Conservation (phyloP, 2,797 vertebrate genomes). For the Gephyroberyx darwinii region DNA sequence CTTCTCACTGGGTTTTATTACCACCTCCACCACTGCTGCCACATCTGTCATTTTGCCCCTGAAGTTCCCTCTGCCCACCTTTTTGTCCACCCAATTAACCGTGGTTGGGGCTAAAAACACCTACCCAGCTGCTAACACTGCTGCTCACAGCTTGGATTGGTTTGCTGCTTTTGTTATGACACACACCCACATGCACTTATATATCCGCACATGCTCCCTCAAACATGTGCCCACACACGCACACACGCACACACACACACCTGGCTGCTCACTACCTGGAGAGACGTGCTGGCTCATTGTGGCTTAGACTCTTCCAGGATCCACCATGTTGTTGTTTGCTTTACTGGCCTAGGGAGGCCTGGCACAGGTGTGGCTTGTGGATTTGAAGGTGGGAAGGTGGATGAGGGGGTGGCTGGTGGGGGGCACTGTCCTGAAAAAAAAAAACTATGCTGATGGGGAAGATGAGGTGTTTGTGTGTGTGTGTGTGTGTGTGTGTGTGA, state of each 20-base stretch:
- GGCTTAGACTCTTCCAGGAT: slow-evolving; percentile 50
- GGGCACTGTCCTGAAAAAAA: slow-evolving; percentile 39
- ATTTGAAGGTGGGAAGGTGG: slow-evolving; percentile 55
- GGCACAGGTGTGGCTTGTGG: slow-evolving; percentile 69
- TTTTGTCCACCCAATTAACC: slow-evolving; percentile 71
- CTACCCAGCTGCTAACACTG: slow-evolving; percentile 55
- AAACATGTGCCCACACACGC: slow-evolving; percentile 26
- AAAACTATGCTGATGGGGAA: slow-evolving; percentile 52
- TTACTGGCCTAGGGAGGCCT: slow-evolving; percentile 61
- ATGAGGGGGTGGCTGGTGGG: slow-evolving; percentile 21
- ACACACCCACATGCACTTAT: slow-evolving; percentile 37
- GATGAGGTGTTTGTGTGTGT: slow-evolving; percentile 26
- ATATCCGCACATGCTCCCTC: slow-evolving; percentile 24
- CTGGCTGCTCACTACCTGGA: slow-evolving; percentile 44
- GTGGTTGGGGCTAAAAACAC: slow-evolving; percentile 61
- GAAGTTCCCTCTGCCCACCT: slow-evolving; percentile 60
- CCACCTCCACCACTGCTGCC: slow-evolving; percentile 51
- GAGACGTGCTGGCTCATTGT: slow-evolving; percentile 45
- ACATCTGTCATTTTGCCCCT: slow-evolving; percentile 72
- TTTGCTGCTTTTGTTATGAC: slow-evolving; percentile 52
- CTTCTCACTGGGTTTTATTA: slow-evolving; percentile 54
- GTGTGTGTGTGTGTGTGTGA: slow-evolving; percentile 28
- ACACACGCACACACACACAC: slow-evolving; percentile 22
- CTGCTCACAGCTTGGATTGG: slow-evolving; percentile 52
- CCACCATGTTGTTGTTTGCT: slow-evolving; percentile 66